phyloP scores from a whole-genome alignment of 2,888 invertebrate species.

The Agonopterix arenella region DNA sequence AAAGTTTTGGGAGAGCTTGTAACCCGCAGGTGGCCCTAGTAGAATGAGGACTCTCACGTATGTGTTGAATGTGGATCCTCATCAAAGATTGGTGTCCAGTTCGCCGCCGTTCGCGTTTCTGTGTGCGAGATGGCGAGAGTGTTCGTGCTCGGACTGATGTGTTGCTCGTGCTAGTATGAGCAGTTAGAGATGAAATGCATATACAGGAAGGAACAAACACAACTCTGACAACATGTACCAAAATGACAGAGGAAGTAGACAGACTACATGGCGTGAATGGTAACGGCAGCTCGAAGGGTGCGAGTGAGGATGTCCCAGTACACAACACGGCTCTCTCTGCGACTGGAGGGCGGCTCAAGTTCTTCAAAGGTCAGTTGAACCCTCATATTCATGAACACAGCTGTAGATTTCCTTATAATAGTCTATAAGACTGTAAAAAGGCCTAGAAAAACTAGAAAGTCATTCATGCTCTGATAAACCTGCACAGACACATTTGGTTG shows the following conservation, averaged over 20 bases:
- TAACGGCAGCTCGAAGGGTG: conserved; percentile 78
- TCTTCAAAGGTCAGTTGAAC: conserved; percentile 85
- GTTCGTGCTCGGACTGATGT: conserved; percentile 60
- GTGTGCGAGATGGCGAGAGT: conserved; percentile 65
- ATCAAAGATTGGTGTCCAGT: conserved; percentile 49
- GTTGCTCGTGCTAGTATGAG: conserved; percentile 70
- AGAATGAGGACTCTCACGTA: conserved; percentile 71
- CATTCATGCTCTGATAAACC: conserved; percentile 73
- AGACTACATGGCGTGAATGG: conserved; percentile 85
- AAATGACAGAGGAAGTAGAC: conserved; percentile 81
- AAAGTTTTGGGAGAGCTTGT: conserved; percentile 59
- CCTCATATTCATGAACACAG: neutral
- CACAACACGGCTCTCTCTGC: conserved; percentile 56
- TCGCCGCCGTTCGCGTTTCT: conserved; percentile 45
- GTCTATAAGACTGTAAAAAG: conserved; percentile 18
- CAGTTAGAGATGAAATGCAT: conserved; percentile 81
- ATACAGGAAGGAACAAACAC: conserved; percentile 79
- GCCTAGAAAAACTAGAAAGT: conserved; percentile 66
- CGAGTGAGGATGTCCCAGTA: conserved; percentile 66
- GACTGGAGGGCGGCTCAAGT: conserved; percentile 86
- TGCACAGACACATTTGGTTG: conserved; percentile 54
- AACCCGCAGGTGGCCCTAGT: conserved; percentile 69
- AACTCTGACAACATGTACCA: conserved; percentile 85
- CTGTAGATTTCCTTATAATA: conserved; percentile 2
- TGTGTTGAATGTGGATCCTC: conserved; percentile 54